These are phyloP conservation scores for Trematomus loennbergii DNA, from an alignment of 2,113 vertebrate species.

Conservation along the genomic window DNA sequence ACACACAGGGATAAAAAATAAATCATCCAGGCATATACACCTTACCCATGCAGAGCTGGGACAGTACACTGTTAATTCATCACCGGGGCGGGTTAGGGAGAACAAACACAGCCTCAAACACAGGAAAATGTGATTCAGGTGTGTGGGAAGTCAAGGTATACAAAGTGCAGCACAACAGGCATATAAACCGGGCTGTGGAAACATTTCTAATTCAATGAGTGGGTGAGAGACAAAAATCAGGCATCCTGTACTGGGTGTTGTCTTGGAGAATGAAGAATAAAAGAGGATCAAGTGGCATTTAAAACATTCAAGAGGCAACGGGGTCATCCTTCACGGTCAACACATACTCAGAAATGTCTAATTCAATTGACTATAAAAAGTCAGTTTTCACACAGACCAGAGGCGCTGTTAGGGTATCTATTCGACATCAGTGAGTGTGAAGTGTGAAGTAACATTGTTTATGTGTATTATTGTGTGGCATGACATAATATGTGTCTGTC, in stretches of 20 bases:
- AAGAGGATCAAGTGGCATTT: constrained; percentile 47
- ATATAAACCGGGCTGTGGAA: constrained; percentile 10
- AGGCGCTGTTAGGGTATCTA: constrained; percentile 33
- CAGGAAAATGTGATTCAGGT: constrained; percentile 71
- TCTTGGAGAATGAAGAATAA: constrained; percentile 30
- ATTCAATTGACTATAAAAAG: constrained; percentile 23
- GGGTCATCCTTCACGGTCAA: constrained; percentile 9
- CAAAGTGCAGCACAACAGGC: constrained; percentile 30
- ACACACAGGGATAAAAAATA: constrained; percentile 35
- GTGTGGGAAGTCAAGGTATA: constrained; percentile 48
- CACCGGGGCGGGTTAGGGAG: constrained; percentile 31
- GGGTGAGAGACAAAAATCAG: constrained; percentile 40
- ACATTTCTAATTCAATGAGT: constrained; percentile 30
- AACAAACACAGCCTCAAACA: no score
- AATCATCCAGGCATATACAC: constrained; percentile 28
- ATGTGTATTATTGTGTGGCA: constrained; percentile 40
- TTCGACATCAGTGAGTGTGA: constrained; percentile 57
- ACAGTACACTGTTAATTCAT: constrained; percentile 53
- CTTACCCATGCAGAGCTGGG: constrained; percentile 41
- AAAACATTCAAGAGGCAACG: constrained; percentile 5
- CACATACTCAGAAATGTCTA: constrained; percentile 27
- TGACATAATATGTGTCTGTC: constrained; percentile 72
- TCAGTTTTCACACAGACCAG: constrained; percentile 24
- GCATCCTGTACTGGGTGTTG: constrained; percentile 34
- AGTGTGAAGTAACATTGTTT: constrained; percentile 73